Evolutionary conservation across 2,113 vertebrate genomes (phyloP), one percentile per base, ranked within the genome.

Genomic region (Dipodomys ordii): DNA sequence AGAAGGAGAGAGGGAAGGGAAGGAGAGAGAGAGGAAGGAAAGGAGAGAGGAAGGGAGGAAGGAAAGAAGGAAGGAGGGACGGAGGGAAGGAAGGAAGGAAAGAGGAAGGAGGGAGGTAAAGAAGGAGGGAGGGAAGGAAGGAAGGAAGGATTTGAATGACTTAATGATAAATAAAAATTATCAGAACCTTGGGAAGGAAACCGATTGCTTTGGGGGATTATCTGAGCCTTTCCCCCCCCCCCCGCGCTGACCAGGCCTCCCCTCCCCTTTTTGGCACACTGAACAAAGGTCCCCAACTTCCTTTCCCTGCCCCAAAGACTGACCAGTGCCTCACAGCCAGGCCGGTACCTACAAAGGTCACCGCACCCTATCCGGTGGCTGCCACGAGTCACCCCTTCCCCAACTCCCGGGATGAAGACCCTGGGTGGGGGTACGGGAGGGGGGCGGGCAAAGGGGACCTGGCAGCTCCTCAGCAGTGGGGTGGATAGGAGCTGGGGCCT

Each of bases 211-310:
- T 28, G 18, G 27, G 27, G 76, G 22, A 57, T 68, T 49, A 32
- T 28, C 6, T 39, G 49, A 39, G 44, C 39, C 81, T 79, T 80
- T 1, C n/a, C 9, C n/a, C n/a, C n/a, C n/a, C n/a, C n/a, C n/a
- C n/a, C 12, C 39, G 39, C 39, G 72, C 25, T 35, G 22, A 11
- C 0, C 39, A 22, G 7, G 57, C 74, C 68, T 68, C 72, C 53
- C 10, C 27, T 82, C 30, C 30, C 60, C 39, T 39, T 27, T 32
- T 64, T 35, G 28, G 87, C 60, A n/a, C 15, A 10, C 67, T 53
- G 27, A 96, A 65, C 20, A 88, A 83, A 74, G 20, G 49, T 32
- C 71, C 60, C 18, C 39, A 65, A 32, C 27, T 81, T 88, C 53
- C 78, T 28, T 35, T 64, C 13, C 72, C n/a, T 69, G 30, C 44